Evolutionary conservation across 2,113 vertebrate genomes (phyloP), one percentile per base, ranked within the genome.

Genomic region (Macroglossus sobrinus): DNA sequence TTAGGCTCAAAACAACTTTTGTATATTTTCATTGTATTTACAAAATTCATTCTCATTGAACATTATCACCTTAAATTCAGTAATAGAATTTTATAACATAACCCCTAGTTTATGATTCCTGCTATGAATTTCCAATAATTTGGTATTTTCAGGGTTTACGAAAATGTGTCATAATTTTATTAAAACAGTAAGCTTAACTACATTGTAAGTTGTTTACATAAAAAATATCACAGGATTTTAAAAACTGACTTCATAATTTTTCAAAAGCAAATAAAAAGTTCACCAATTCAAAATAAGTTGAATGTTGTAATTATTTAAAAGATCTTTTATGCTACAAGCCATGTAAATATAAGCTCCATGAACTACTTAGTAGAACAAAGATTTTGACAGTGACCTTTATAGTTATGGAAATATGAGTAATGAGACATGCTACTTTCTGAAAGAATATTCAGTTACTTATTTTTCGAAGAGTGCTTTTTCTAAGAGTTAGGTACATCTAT

Each of bases 201-300:
- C 24, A 68, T 59, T 80, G 50, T 76, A 86, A 93, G n/a, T 88
- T 90, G 96, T 90, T 63, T 78, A 64, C 28, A 64, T 84, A 38
- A 80, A 95, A 96, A 96, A 69, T 89, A 92, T 35, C 47, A 88
- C 57, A 76, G 55, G 35, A 85, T 93, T 38, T 89, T 94, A 59
- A 33, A 61, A 79, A 53, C 81, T 91, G 92, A 80, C 6, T 43
- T 95, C 21, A 8, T 76, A 84, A 78, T 50, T 95, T 90, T 91
- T 93, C 43, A 89, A 79, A 89, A 85, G 55, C 19, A 89, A 92
- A 90, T 84, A 68, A 78, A 95, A 78, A 61, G 63, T 33, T 80
- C 30, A 76, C 30, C 14, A 93, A 40, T 76, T 89, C n/a, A 68
- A 92, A 94, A 95, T 87, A 68, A 50, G 43, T 3, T 30, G 16